A percentile compares a stretch with the other conserved stretches of the same genome.
Evolutionary conservation across 2,888 invertebrate species (phyloP).

Genomic region (Eupsilia transversa): DNA sequence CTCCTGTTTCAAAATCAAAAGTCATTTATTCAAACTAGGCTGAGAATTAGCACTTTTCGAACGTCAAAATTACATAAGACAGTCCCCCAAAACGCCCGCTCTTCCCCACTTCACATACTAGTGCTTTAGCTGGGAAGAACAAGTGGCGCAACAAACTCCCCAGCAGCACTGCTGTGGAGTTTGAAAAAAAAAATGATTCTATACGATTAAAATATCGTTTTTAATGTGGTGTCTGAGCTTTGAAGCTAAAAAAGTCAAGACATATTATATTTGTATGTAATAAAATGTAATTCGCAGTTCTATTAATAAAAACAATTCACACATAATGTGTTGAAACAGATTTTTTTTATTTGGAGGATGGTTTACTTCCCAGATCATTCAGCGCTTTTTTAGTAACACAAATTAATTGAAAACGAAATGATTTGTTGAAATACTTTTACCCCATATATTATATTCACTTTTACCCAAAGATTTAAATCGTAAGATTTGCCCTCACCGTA

Average conservation of each 20-base stretch:
- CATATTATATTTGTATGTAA: background rate
- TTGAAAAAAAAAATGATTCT: no score
- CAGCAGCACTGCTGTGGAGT: no score
- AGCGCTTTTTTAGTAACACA: background rate
- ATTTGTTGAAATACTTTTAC: background rate
- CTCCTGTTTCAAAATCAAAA: background rate
- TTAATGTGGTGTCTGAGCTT: background rate
- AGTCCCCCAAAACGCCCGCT: no score
- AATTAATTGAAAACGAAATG: background rate
- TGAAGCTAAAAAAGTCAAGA: background rate
- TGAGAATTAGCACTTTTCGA: no score
- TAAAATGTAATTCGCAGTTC: background rate
- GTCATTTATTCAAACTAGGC: no score
- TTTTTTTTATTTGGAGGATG: background rate
- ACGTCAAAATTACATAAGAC: no score
- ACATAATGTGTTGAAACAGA: no score
- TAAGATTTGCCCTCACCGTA: background rate
- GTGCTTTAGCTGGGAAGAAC: no score
- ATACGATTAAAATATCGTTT: no score
- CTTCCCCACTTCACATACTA: no score
- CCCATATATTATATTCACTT: background rate
- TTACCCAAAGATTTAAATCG: background rate
- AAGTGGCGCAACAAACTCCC: no score
- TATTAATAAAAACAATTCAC: background rate
- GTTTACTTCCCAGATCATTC: background rate